Evolutionary conservation across 1,140 invertebrate species (phyloP).

Genomic region (Odontomachus brunneus): DNA sequence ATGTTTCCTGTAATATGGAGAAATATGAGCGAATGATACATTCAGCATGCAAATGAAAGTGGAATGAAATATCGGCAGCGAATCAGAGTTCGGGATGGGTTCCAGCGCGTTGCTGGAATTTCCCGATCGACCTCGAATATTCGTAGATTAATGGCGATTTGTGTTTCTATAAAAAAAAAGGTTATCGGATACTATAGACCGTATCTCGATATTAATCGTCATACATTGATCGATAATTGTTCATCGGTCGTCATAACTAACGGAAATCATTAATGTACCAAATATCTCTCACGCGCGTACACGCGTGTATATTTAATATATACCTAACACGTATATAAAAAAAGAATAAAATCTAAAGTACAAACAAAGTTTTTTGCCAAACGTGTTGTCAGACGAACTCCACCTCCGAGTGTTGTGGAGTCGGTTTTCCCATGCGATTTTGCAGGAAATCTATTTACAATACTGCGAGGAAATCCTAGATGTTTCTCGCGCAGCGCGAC

Average conservation of each 20-base stretch:
- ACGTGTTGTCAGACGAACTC: background rate
- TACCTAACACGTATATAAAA: background rate
- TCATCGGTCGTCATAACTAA: background rate
- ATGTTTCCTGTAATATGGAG: background rate
- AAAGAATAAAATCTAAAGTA: background rate
- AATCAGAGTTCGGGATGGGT: background rate
- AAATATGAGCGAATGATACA: conserved; percentile 17
- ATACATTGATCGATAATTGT: background rate
- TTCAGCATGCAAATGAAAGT: conserved; percentile 10
- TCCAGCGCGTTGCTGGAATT: conserved; percentile 20
- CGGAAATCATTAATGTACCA: background rate
- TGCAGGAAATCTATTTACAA: background rate
- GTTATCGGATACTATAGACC: background rate
- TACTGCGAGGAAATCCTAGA: background rate
- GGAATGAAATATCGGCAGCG: conserved; percentile 20
- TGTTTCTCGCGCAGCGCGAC: background rate
- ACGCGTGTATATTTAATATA: background rate
- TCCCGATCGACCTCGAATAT: conserved; percentile 5
- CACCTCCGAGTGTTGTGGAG: background rate
- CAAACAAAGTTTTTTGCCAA: background rate
- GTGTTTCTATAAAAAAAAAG: background rate
- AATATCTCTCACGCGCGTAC: background rate
- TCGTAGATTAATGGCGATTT: conserved; percentile 27
- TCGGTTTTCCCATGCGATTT: background rate
- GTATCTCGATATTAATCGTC: background rate